Evolutionary conservation across 2,888 invertebrate genomes (phyloP), one percentile per base, ranked within the genome.

Genomic region (Drosophila meridiana): DNA sequence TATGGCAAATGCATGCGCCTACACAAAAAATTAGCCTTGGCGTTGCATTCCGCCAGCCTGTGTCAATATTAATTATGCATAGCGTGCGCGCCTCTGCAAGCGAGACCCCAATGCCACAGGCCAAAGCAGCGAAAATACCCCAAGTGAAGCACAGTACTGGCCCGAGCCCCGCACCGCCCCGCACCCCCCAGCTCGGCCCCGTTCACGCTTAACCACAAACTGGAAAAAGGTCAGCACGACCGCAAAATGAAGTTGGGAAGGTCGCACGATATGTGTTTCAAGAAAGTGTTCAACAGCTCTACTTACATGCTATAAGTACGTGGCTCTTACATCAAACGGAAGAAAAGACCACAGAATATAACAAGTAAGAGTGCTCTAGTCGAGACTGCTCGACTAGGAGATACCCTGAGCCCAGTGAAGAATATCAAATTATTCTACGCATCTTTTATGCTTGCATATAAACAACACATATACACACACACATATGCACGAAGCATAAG

Each of bases 1-100:
- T 84, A 53, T 66, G 60, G 67, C 73, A 66, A 87, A 82, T 84
- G 74, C 83, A 88, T 76, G 88, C 74, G 80, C 80, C 83, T 76
- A 82, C 42, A 42, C 56, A 56, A 64, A 70, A 82, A 89, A 85
- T 85, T 85, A 85, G 78, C 90, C 90, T 85, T 85, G 88, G 73
- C 82, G 88, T 63, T 85, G 90, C 88, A 87, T 73, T 76, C 50
- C 62, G 53, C 58, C 52, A 56, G 69, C 69, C 73, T 80, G 70
- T 84, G 85, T 84, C 85, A 85, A 87, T 87, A 87, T 85, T 85
- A 87, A 89, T 87, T 87, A 85, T 85, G 90, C 73, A 87, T 72
- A 14, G 62, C 48, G 38, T 45, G 53, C 47, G 48, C 57, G 40
- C 34, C 30, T 40, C 36, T 30, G 34, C 53, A 14, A 26, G 14